Conservation (phyloP, 1,140 invertebrate species). For the Papilio polytes region DNA sequence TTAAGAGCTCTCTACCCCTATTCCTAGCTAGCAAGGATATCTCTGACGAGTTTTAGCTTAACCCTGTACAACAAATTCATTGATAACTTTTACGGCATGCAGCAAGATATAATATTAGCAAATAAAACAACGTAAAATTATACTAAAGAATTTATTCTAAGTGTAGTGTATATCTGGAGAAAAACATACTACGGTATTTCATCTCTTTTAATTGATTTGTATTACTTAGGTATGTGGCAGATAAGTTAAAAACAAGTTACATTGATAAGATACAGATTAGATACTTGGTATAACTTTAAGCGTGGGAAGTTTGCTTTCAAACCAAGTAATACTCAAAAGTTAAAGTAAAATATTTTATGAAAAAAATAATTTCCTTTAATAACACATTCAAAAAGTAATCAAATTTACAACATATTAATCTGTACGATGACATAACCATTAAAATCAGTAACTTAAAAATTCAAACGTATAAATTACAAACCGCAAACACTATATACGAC, state of each 20-base stretch:
- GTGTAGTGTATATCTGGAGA: no score
- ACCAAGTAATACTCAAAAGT: no score
- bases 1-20: slow-evolving; percentile 9
- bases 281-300: background rate
- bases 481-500: background rate
- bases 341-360: background rate
- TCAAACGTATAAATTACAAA: slow-evolving; percentile 24
- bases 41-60: background rate
- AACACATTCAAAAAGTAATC: background rate
- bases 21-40: background rate
- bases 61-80: background rate
- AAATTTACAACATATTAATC: background rate
- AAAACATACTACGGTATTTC: background rate
- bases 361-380: background rate
- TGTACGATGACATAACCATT: slow-evolving; percentile 23
- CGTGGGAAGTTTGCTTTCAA: background rate
- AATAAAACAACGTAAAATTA: no score
- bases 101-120: no score
- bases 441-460: slow-evolving; percentile 32
- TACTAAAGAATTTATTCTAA: no score
- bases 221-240: background rate
- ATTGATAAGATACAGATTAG: background rate
- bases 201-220: background rate
- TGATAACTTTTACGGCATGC: no score
- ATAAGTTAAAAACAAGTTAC: background rate